These are phyloP conservation scores for Corythoichthys intestinalis DNA, from an alignment of 2,113 vertebrate genomes.

Conservation along the genomic window DNA sequence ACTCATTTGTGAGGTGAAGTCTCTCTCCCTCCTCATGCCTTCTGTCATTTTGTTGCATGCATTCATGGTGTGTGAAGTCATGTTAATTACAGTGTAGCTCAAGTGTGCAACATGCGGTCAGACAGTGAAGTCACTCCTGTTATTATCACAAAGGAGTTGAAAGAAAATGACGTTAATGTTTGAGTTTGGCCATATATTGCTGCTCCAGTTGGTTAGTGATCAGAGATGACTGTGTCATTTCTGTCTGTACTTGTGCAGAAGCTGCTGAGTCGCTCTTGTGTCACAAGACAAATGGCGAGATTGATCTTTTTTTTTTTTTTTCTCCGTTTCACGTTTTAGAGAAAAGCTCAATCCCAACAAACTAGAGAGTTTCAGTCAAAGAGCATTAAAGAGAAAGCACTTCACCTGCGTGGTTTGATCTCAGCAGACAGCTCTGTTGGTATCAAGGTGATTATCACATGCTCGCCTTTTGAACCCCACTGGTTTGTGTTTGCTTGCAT, in stretches of 20 bases:
- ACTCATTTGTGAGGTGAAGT: conserved; percentile 88
- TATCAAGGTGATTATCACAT: conserved; percentile 82
- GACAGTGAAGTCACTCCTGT: conserved; percentile 41
- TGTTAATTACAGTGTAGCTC: conserved; percentile 39
- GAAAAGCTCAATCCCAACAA: conserved; percentile 86
- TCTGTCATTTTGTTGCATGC: conserved; percentile 16
- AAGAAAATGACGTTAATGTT: neutral
- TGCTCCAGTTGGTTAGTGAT: neutral
- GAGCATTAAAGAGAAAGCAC: conserved; percentile 93
- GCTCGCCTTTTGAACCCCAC: conserved; percentile 17
- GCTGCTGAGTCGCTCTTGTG: conserved; percentile 10
- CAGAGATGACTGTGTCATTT: conserved; percentile 8
- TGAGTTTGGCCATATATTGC: no score
- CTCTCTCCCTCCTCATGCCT: conserved; percentile 37
- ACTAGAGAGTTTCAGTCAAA: conserved; percentile 94
- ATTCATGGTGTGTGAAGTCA: conserved; percentile 20
- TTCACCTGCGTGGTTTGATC: conserved; percentile 87
- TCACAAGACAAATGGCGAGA: conserved; percentile 1
- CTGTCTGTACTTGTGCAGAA: conserved; percentile 10
- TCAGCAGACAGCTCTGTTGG: conserved; percentile 69
- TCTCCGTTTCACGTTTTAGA: conserved; percentile 71
- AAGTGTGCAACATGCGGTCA: conserved; percentile 41
- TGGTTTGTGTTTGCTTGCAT: conserved; percentile 23
- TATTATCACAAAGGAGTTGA: conserved; percentile 39
- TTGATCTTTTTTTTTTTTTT: conserved; percentile 41